These are phyloP conservation scores for Neria commutata DNA, from an alignment of 2,888 invertebrate genomes.

Conservation along the genomic window DNA sequence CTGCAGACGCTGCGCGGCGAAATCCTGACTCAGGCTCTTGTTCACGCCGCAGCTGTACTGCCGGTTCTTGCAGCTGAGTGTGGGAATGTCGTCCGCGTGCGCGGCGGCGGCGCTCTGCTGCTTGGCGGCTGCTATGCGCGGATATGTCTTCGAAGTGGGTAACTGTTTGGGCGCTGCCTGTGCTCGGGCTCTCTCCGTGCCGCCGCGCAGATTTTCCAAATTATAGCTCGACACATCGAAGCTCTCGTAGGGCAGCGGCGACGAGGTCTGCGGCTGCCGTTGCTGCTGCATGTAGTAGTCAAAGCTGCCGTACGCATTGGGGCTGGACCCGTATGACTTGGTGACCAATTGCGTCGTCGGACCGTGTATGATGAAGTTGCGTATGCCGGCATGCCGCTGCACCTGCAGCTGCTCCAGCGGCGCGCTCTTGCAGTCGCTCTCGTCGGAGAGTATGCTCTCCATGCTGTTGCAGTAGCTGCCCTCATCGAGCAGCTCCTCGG, in stretches of 20 bases:
- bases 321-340: constrained; percentile 71
- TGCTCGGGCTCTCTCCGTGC: constrained; percentile 19
- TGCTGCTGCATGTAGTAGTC: constrained; percentile 64
- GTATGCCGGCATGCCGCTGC: constrained; percentile 52
- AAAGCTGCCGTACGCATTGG: constrained; percentile 66
- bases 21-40: constrained; percentile 61
- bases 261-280: constrained; percentile 33
- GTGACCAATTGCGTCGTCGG: constrained; percentile 57
- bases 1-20: constrained; percentile 57
- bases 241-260: constrained; percentile 50
- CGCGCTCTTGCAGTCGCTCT: constrained; percentile 79
- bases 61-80: constrained; percentile 56
- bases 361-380: constrained; percentile 55
- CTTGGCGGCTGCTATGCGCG: constrained; percentile 41
- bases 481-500: constrained; percentile 69
- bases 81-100: constrained; percentile 55
- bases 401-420: constrained; percentile 74
- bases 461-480: constrained; percentile 77
- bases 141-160: constrained; percentile 57
- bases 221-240: constrained; percentile 62
- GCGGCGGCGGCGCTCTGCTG: constrained; percentile 12
- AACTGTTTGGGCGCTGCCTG: constrained; percentile 38
- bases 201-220: constrained; percentile 43
- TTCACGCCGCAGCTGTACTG: constrained; percentile 59
- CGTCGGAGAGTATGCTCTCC: constrained; percentile 81